A percentile compares a stretch with the other conserved stretches of the same genome.
Conservation (phyloP, 1,140 invertebrate genomes). For the Brachionus sp. region DNA sequence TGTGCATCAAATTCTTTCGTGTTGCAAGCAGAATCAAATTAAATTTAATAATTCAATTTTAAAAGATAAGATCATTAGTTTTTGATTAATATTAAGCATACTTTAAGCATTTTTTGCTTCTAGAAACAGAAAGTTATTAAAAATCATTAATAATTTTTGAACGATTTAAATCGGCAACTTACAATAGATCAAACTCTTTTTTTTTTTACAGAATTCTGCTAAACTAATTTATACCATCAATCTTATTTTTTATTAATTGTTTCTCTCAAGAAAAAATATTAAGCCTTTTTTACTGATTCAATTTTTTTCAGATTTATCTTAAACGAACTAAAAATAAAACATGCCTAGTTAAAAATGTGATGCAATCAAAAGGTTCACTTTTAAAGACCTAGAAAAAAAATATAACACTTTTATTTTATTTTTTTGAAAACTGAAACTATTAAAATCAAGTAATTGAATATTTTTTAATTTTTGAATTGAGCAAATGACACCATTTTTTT, state of each 20-base stretch:
- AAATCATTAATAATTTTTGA: slow-evolving; percentile 37
- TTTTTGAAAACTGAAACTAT: not conserved
- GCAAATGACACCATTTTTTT: not conserved
- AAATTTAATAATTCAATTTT: slow-evolving; percentile 26
- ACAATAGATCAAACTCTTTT: not conserved
- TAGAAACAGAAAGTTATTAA: not conserved
- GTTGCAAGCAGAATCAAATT: not conserved
- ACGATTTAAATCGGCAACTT: slow-evolving; percentile 14
- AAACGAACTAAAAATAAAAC: not conserved
- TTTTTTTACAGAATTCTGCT: not conserved
- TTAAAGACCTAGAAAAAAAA: not conserved
- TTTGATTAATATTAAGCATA: slow-evolving; percentile 42
- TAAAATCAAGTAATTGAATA: not conserved
- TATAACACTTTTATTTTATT: too few relatives aligned
- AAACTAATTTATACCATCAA: not conserved
- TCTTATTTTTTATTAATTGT: not conserved
- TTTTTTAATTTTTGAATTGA: not conserved
- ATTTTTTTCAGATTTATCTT: not conserved
- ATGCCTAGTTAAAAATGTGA: not conserved
- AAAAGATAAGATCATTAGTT: slow-evolving; percentile 40
- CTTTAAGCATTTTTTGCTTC: not conserved
- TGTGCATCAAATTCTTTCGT: not conserved
- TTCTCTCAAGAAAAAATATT: not conserved
- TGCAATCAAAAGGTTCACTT: not conserved
- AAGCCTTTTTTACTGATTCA: not conserved